A percentile compares a stretch with the other conserved stretches of the same genome.
Conservation (phyloP, 2,888 invertebrate genomes). For the Tanytarsus gracilentus region DNA sequence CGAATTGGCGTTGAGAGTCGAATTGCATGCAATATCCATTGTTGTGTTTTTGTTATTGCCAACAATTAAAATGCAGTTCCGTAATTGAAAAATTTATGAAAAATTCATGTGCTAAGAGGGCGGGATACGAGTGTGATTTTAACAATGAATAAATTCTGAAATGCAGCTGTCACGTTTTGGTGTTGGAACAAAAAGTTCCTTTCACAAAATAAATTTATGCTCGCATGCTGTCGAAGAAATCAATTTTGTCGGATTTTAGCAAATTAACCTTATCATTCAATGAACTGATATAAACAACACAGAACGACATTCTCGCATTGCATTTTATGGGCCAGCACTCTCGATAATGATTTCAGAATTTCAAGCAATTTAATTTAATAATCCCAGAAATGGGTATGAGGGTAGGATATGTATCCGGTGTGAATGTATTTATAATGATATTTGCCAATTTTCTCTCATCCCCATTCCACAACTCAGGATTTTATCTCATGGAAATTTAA, state of each 20-base stretch:
- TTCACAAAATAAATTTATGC: no score
- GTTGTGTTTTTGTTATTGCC: no score
- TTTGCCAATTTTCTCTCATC: neutral
- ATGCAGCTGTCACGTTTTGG: no score
- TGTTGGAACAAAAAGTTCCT: no score
- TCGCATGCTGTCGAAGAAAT: no score
- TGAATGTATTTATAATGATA: neutral
- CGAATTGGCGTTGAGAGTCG: no score
- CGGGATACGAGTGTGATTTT: no score
- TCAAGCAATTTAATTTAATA: slow-evolving; percentile 21
- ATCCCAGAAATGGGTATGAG: neutral
- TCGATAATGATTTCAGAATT: neutral
- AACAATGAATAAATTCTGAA: no score
- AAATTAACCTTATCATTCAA: slow-evolving; percentile 25
- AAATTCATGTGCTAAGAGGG: no score
- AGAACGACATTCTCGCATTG: neutral
- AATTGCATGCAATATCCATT: no score
- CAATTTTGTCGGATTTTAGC: slow-evolving; percentile 25
- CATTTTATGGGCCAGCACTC: neutral
- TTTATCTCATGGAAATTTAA: neutral
- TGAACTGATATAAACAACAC: slow-evolving; percentile 4
- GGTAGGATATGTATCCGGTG: neutral
- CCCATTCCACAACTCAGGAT: neutral
- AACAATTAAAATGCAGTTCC: no score
- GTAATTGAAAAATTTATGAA: no score